phyloP scores from a whole-genome alignment of 2,888 invertebrate species.

The Callosobruchus maculatus region DNA sequence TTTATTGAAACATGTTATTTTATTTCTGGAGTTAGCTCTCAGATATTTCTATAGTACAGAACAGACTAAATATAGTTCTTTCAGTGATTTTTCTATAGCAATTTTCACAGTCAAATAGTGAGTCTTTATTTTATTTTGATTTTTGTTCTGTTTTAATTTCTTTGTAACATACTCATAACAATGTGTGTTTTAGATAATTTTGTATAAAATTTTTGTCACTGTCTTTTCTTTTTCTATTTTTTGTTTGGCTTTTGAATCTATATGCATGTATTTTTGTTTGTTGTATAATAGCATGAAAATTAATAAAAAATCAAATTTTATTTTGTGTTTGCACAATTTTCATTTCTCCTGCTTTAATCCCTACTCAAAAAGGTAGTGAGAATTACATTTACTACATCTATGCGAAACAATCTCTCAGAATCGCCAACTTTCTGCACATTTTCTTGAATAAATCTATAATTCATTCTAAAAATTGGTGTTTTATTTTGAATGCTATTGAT shows the following conservation, averaged over 20 bases:
- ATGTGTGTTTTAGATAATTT: slow-evolving; percentile 13
- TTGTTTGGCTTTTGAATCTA: background rate
- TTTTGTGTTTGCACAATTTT: background rate
- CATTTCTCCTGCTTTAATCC: background rate
- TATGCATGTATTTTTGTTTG: background rate
- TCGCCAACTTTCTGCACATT: background rate
- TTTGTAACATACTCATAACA: background rate
- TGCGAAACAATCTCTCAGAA: background rate
- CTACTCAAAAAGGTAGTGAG: background rate
- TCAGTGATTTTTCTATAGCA: background rate
- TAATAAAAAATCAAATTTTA: background rate
- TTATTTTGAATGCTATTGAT: background rate
- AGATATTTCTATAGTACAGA: slow-evolving; percentile 22
- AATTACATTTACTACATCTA: background rate
- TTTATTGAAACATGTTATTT: background rate
- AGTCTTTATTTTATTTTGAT: slow-evolving; percentile 33
- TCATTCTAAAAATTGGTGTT: background rate
- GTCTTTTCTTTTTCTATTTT: background rate
- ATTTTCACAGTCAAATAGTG: slow-evolving; percentile 36
- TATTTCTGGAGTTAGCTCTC: background rate
- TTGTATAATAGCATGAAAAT: background rate
- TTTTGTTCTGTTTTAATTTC: slow-evolving; percentile 13
- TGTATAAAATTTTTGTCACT: slow-evolving; percentile 10
- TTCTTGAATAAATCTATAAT: background rate
- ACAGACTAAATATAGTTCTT: slow-evolving; percentile 19